Percentiles rank a stretch among this genome's conserved stretches.
Conservation (phyloP, 2,888 invertebrate species). For the Nomada ferruginata region DNA sequence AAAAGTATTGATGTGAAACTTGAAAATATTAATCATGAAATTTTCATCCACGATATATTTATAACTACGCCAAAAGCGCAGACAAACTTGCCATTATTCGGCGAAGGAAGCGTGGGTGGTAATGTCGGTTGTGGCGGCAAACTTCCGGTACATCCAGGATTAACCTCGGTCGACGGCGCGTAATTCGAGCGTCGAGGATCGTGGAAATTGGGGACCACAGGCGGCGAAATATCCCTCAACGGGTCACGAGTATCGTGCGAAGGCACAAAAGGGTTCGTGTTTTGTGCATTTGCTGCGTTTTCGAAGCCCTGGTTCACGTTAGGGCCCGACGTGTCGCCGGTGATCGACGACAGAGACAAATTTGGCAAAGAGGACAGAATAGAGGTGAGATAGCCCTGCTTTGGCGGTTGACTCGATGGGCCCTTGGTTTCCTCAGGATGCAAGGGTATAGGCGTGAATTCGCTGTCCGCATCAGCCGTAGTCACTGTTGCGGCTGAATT, state of each 20-base stretch:
- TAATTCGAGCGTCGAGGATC: slow-evolving; percentile 47
- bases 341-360: slow-evolving; percentile 77
- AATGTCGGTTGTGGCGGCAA: slow-evolving; percentile 55
- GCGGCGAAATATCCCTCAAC: slow-evolving; percentile 47
- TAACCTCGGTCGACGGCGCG: slow-evolving; percentile 41
- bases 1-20: not conserved
- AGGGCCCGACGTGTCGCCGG: slow-evolving; percentile 65
- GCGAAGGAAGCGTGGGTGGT: slow-evolving; percentile 66
- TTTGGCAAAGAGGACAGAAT: slow-evolving; percentile 81
- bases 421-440: slow-evolving; percentile 47
- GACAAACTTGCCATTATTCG: slow-evolving; percentile 69
- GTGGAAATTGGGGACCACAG: slow-evolving; percentile 52
- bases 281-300: slow-evolving; percentile 24
- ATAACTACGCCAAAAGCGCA: not conserved
- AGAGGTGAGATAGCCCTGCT: slow-evolving; percentile 79
- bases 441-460: slow-evolving; percentile 36
- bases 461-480: slow-evolving; percentile 14
- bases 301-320: slow-evolving; percentile 47
- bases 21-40: not conserved
- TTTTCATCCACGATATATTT: not conserved
- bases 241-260: slow-evolving; percentile 52
- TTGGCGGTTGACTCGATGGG: slow-evolving; percentile 52
- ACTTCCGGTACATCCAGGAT: slow-evolving; percentile 15
- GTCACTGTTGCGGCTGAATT: slow-evolving; percentile 1
- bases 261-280: slow-evolving; percentile 51